Base-by-base conservation (phyloP, 2,888 invertebrate species). In the Mechanitis messenoides region DNA sequence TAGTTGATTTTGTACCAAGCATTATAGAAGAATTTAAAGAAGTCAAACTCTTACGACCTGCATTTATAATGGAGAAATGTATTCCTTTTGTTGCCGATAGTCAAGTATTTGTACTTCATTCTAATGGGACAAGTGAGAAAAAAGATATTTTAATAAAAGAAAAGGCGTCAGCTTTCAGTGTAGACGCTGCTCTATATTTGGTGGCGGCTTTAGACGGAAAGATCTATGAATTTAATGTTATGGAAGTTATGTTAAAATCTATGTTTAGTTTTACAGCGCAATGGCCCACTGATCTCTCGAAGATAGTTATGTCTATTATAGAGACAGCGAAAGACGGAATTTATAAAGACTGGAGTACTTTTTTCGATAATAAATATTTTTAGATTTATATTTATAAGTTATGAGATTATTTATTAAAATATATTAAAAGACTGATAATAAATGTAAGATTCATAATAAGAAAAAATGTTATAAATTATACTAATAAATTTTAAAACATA, bases 191-290 rank as follows among this genome's bases (percentile, higher is more conserved):
- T 2, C 73, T 86, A 20, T 85, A 86, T 56, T 59, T 86, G 9
- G 80, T 84, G 1, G 79, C 79, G 1, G 84, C 86, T 1, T 53
- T 81, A 3, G 69, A 86, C 66, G 85, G 86, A 0, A 84, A 80
- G 59, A 81, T 86, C 60, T 86, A 82, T 60, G 86, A 86, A 56
- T 84, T 81, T 64, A 84, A 86, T 71, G 78, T 86, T 0, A 81
- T 85, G 80, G 85, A 85, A 33, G 73, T 80, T 0, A 55, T 85
- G 5, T 58, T 84, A 1, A 75, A 77, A 28, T 83, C 84, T 1
- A 81, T 85, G 80, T 85, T 84, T 64, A 77, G 80, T 0, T 64
- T 74, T 0, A 57, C 70, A 0, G 62, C 69, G 0, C 69, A 72
- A 2, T 76, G 74, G 73, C 76, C 80, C 0, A 73, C 63, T 53